These are phyloP conservation scores for Pristiophorus japonicus DNA, from an alignment of 2,113 vertebrate species.

Conservation along the genomic window DNA sequence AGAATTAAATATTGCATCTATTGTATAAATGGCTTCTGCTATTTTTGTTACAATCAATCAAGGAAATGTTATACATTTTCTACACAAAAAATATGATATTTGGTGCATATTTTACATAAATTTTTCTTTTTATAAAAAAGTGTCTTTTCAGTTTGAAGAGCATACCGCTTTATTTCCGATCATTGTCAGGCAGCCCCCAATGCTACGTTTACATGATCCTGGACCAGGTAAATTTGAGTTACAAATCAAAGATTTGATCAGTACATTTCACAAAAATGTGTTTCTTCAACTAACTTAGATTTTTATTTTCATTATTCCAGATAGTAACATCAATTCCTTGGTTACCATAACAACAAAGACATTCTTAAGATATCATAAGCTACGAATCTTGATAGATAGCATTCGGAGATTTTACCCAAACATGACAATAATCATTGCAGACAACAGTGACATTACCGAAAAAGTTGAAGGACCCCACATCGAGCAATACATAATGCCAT, in stretches of 20 bases:
- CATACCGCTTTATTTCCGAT: conserved; percentile 55
- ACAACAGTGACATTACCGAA: conserved; percentile 52
- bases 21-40: neutral
- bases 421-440: conserved; percentile 56
- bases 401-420: conserved; percentile 55
- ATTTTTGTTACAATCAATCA: neutral
- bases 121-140: neutral
- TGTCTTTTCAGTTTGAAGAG: conserved; percentile 41
- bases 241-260: neutral
- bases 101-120: too few relatives aligned
- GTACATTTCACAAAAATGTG: neutral
- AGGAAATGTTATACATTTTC: neutral
- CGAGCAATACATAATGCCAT: conserved; percentile 64
- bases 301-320: conserved; percentile 41
- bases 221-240: conserved; percentile 43
- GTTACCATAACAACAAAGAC: conserved; percentile 64
- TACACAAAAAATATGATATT: neutral
- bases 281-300: neutral
- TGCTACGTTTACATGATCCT: conserved; percentile 56
- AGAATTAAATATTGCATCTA: neutral
- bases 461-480: conserved; percentile 49
- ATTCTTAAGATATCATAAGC: conserved; percentile 56
- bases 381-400: conserved; percentile 52
- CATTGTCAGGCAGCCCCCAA: conserved; percentile 46
- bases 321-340: conserved; percentile 50